These are phyloP conservation scores for Loris lydekkerianus DNA, from an alignment of 2,797 vertebrate species.

Conservation along the genomic window DNA sequence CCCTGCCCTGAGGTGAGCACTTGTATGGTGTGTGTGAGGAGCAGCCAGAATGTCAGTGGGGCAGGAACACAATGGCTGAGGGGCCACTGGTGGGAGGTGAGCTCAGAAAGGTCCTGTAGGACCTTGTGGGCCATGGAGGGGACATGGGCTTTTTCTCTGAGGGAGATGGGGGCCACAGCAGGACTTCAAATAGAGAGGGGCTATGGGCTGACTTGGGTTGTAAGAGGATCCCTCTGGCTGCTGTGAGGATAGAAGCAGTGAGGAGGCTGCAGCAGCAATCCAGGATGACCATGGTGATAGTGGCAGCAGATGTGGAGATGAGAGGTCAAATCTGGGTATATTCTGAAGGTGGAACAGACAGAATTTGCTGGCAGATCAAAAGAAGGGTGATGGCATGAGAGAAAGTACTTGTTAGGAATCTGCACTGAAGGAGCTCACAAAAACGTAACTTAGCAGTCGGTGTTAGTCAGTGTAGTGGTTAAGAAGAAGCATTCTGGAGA, in stretches of 20 bases:
- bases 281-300: background rate
- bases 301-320: background rate
- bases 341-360: background rate
- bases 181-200: background rate
- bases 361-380: background rate
- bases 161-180: background rate
- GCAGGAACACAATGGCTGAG: background rate
- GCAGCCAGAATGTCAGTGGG: background rate
- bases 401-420: constrained; percentile 12
- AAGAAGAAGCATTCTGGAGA: constrained; percentile 11
- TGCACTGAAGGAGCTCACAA: background rate
- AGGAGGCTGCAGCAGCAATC: background rate
- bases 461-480: background rate
- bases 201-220: background rate
- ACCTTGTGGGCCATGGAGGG: background rate
- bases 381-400: background rate
- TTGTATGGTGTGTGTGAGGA: background rate
- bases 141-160: background rate
- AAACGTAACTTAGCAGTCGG: background rate
- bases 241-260: background rate
- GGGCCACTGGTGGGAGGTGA: background rate
- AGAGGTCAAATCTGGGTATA: background rate
- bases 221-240: background rate
- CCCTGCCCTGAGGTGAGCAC: background rate
- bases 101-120: background rate